These are phyloP conservation scores for Tiliacea aurago DNA, from an alignment of 2,888 invertebrate species.

Conservation along the genomic window DNA sequence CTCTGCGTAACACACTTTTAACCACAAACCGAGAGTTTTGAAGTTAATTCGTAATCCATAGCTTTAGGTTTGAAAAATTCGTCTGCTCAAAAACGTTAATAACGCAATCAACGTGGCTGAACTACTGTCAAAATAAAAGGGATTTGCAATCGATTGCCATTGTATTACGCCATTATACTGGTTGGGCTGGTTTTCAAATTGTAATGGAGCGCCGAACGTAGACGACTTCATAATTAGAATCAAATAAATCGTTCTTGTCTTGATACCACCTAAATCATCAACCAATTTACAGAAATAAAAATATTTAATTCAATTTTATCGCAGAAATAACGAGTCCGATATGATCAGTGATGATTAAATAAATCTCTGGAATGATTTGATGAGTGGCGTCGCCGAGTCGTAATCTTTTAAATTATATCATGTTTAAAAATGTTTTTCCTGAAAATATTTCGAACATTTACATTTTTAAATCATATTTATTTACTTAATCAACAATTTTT, in stretches of 20 bases:
- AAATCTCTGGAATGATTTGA: slow-evolving; percentile 40
- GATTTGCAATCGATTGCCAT: too few species aligned
- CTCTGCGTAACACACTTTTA: too few species aligned
- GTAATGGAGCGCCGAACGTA: not conserved
- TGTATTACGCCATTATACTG: too few species aligned
- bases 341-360: slow-evolving; percentile 48
- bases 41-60: too few species aligned
- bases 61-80: too few species aligned
- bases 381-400: slow-evolving; percentile 8
- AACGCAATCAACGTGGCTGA: too few species aligned
- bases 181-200: too few species aligned
- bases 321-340: slow-evolving; percentile 57
- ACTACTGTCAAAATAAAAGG: too few species aligned
- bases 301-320: slow-evolving; percentile 22
- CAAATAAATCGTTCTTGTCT: not conserved
- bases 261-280: slow-evolving; percentile 1
- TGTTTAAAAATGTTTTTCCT: slow-evolving; percentile 10
- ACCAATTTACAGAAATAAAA: slow-evolving; percentile 45
- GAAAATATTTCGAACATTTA: slow-evolving; percentile 6
- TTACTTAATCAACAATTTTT: not conserved
- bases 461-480: slow-evolving; percentile 1
- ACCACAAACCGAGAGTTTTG: too few species aligned
- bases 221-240: slow-evolving; percentile 1
- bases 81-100: too few species aligned
- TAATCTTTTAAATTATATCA: slow-evolving; percentile 41